phyloP scores from a whole-genome alignment of 2,113 vertebrate species.

The Australoheros scitulus region DNA sequence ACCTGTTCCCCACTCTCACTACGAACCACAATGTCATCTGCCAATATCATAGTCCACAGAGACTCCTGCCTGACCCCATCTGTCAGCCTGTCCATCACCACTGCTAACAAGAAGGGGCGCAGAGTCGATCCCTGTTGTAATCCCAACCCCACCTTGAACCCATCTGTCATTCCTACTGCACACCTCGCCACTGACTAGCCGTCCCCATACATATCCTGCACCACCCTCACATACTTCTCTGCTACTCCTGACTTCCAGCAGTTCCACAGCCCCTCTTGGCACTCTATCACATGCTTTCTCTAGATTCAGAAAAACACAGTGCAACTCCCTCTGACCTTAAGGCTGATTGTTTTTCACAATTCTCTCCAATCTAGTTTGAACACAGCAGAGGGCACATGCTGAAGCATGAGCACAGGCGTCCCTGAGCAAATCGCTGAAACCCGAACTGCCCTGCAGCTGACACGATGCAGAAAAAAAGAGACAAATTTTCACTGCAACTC shows the following conservation, averaged over 20 bases:
- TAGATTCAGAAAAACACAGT: too few relatives aligned
- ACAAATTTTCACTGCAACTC: conserved; percentile 5
- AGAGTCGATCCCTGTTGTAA: neutral
- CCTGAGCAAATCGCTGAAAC: neutral
- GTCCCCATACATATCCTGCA: neutral
- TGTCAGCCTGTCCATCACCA: too few relatives aligned
- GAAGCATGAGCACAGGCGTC: conserved; percentile 1
- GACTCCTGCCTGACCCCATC: too few relatives aligned
- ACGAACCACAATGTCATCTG: too few relatives aligned
- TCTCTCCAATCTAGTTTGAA: neutral
- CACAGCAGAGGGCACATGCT: neutral
- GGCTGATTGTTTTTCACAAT: neutral
- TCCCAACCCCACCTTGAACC: neutral
- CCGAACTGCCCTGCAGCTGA: conserved; percentile 1
- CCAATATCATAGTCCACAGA: too few relatives aligned
- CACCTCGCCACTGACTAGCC: neutral
- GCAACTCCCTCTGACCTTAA: neutral
- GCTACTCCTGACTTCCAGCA: neutral
- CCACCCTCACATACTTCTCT: neutral
- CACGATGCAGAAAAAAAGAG: neutral
- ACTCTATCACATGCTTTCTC: too few relatives aligned
- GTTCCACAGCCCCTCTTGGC: too few relatives aligned
- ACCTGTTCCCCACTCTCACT: too few relatives aligned
- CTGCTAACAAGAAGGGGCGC: neutral
- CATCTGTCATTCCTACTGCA: neutral